Conservation (phyloP, 2,113 vertebrate species). For the Nyctereutes procyonoides region DNA sequence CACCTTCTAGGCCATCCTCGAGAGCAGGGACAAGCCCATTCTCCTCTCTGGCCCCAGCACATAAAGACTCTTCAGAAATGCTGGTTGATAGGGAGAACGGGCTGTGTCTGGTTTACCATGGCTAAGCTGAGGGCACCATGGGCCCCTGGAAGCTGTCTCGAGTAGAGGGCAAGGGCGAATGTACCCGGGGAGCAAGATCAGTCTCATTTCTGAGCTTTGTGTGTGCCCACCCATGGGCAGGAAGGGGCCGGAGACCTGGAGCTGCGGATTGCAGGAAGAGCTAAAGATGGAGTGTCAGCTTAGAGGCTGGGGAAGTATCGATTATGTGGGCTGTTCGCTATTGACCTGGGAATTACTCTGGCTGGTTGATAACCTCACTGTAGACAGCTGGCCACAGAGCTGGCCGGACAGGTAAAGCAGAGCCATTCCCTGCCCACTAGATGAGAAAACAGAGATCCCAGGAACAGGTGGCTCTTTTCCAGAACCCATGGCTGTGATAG, state of each 20-base stretch:
- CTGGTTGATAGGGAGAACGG: background rate
- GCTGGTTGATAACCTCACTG: background rate
- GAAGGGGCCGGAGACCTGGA: background rate
- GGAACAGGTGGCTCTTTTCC: background rate
- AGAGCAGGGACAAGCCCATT: background rate
- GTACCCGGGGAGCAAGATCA: background rate
- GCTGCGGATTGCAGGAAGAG: background rate
- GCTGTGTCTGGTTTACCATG: background rate
- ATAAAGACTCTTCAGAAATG: background rate
- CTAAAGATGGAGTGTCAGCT: background rate
- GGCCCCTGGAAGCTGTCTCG: background rate
- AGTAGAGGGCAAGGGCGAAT: background rate
- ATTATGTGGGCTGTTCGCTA: accelerated
- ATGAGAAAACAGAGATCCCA: background rate
- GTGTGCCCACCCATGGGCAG: background rate
- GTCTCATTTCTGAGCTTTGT: background rate
- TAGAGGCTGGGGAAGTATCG: background rate
- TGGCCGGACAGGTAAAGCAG: background rate
- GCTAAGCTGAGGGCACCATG: background rate
- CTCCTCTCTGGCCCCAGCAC: background rate
- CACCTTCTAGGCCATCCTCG: background rate
- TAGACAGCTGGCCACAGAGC: background rate
- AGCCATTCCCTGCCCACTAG: background rate
- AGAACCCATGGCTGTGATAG: background rate
- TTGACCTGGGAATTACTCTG: background rate